A percentile compares a stretch with the other conserved stretches of the same genome.
These are phyloP conservation scores for Julus scandinavius DNA, from an alignment of 2,888 invertebrate species.

Conservation along the genomic window DNA sequence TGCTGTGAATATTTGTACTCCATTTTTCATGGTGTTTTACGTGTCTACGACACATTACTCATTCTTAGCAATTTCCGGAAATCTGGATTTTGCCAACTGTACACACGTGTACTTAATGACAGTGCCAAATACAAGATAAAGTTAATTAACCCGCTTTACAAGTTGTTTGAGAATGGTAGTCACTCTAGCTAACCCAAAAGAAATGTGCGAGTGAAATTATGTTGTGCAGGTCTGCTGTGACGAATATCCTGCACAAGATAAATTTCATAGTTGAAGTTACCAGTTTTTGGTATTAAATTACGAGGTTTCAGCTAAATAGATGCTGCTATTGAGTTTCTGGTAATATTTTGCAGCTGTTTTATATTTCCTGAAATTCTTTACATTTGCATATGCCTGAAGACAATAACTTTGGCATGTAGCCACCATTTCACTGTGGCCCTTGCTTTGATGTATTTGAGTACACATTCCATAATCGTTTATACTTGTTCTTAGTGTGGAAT, in stretches of 20 bases:
- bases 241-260: not conserved
- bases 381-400: not conserved
- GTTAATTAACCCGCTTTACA: not conserved
- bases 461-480: too few species aligned
- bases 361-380: not conserved
- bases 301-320: not conserved
- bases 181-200: not conserved
- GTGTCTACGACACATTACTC: not conserved
- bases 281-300: not conserved
- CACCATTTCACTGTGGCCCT: too few species aligned
- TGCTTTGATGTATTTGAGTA: too few species aligned
- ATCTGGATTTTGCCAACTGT: not conserved
- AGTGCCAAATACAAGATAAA: conserved; percentile 21
- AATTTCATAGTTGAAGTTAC: not conserved
- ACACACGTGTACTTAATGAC: not conserved
- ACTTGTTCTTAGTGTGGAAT: too few species aligned
- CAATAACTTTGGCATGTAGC: not conserved
- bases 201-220: not conserved
- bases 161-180: not conserved
- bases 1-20: not conserved
- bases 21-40: not conserved
- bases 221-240: not conserved
- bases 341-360: not conserved
- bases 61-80: not conserved
- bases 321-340: not conserved